A percentile compares a stretch with the other conserved stretches of the same genome.
phyloP scores from a whole-genome alignment of 2,888 invertebrate species.

The Stenotaenia linearis region DNA sequence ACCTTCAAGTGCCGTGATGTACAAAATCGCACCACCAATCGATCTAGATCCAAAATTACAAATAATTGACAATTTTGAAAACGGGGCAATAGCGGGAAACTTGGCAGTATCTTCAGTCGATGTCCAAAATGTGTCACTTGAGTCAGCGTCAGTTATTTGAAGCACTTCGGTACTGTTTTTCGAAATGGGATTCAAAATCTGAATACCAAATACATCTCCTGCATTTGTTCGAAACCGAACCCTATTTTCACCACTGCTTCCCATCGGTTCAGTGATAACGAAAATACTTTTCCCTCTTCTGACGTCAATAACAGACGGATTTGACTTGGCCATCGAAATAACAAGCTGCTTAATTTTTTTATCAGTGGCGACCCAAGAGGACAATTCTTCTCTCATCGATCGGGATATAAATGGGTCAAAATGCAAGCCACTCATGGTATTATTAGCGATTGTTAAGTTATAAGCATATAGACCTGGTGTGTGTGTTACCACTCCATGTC shows the following conservation, averaged over 20 bases:
- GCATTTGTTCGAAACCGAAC: background rate
- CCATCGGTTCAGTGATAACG: background rate
- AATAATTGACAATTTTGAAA: background rate
- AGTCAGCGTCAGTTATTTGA: background rate
- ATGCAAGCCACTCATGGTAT: conserved; percentile 77
- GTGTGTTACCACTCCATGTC: conserved; percentile 83
- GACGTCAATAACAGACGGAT: background rate
- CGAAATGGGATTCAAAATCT: conserved; percentile 15
- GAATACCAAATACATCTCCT: conserved; percentile 30
- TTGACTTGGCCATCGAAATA: background rate
- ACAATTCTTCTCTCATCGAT: background rate
- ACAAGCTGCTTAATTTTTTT: background rate
- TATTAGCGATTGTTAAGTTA: conserved; percentile 73
- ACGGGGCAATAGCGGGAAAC: background rate
- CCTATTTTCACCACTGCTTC: background rate
- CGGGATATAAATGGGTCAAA: conserved; percentile 69
- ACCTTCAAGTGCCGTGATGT: conserved; percentile 63
- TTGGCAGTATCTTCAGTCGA: background rate
- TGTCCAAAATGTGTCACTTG: background rate
- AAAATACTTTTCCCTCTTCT: background rate
- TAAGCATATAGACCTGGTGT: conserved; percentile 62
- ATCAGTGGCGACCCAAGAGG: background rate
- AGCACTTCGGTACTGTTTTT: background rate
- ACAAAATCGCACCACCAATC: conserved; percentile 72
- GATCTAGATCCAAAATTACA: background rate